Base-by-base conservation (phyloP, 2,888 invertebrate species). In the Biston betularia region DNA sequence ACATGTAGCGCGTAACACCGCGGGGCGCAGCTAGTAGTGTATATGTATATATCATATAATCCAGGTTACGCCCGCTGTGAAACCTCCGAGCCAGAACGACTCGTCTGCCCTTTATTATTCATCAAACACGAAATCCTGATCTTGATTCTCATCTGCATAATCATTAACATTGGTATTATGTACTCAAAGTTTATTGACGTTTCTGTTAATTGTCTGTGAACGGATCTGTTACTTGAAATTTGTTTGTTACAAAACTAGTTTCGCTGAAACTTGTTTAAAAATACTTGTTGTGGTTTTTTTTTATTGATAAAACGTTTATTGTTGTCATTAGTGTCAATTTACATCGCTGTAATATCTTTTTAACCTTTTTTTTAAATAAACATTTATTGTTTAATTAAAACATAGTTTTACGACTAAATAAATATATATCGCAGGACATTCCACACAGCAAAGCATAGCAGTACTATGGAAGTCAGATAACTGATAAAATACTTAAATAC, bases 111-210 rank as follows among this genome's bases (percentile, higher is more conserved):
- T 63, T 61, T 69, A 67, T 67, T 69, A 68, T 68, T 66, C 68
- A 68, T 66, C 59, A 62, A 68, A 66, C 68, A 62, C 64, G 45
- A 62, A 64, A 62, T 69, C 63, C 61, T 62, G 69, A 72, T 70
- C 60, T 67, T 56, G 58, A 56, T 61, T 64, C 67, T 68, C 62
- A 71, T 72, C 66, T 70, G 55, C 66, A 72, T 72, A 66, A 63
- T 63, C 63, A 68, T 72, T 70, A 70, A 65, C 65, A 62, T 63
- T 46, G 56, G 64, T 66, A 56, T 65, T 69, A 49, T 69, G 55
- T 64, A 60, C 71, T 58, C 45, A 11, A 61, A 74, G 71, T 66
- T 74, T 70, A 68, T 74, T 71, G 68, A 68, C 71, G 34, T 69
- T 69, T 56, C 50, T 65, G 55, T 70, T 67, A 68, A 62, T 68